These are phyloP conservation scores for Sinopyrophorus schimmeli DNA, from an alignment of 2,888 invertebrate genomes.

Conservation along the genomic window DNA sequence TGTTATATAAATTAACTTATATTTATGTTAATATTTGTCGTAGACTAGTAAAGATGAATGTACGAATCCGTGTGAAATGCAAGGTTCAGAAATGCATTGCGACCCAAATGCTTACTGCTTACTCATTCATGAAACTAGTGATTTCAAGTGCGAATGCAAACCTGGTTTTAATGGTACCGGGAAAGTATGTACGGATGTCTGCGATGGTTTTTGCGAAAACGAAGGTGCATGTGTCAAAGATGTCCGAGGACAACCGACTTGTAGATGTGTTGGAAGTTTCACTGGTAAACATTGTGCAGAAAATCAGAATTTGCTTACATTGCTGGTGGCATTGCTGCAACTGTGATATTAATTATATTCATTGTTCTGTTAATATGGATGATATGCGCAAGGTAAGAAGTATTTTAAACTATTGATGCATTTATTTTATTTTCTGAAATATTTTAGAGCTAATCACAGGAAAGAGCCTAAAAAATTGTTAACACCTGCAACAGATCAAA, in stretches of 20 bases:
- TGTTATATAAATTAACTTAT: background rate
- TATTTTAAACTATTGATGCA: slow-evolving; percentile 8
- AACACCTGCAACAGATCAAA: slow-evolving; percentile 86
- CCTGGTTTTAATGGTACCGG: slow-evolving; percentile 91
- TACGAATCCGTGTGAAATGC: slow-evolving; percentile 88
- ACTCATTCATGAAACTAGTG: slow-evolving; percentile 77
- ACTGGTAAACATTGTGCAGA: slow-evolving; percentile 87
- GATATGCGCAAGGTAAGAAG: slow-evolving; percentile 83
- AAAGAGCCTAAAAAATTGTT: slow-evolving; percentile 91
- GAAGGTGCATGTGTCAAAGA: slow-evolving; percentile 88
- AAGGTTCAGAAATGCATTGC: slow-evolving; percentile 80
- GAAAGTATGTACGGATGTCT: slow-evolving; percentile 78
- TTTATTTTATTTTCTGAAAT: slow-evolving; percentile 16
- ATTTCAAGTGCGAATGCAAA: slow-evolving; percentile 90
- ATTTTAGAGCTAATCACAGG: slow-evolving; percentile 74
- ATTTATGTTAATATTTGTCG: slow-evolving; percentile 25
- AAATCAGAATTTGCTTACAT: slow-evolving; percentile 94
- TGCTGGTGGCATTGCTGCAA: slow-evolving; percentile 90
- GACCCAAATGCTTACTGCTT: slow-evolving; percentile 87
- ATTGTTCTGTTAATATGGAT: slow-evolving; percentile 94
- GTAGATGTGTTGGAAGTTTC: slow-evolving; percentile 89
- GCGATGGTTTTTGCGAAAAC: slow-evolving; percentile 85
- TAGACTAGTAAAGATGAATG: slow-evolving; percentile 81
- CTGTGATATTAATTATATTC: slow-evolving; percentile 91
- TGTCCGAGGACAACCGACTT: slow-evolving; percentile 79